A percentile compares a stretch with the other conserved stretches of the same genome.
These are phyloP conservation scores for Dromius quadrimaculatus DNA, from an alignment of 2,888 invertebrate genomes.

Conservation along the genomic window DNA sequence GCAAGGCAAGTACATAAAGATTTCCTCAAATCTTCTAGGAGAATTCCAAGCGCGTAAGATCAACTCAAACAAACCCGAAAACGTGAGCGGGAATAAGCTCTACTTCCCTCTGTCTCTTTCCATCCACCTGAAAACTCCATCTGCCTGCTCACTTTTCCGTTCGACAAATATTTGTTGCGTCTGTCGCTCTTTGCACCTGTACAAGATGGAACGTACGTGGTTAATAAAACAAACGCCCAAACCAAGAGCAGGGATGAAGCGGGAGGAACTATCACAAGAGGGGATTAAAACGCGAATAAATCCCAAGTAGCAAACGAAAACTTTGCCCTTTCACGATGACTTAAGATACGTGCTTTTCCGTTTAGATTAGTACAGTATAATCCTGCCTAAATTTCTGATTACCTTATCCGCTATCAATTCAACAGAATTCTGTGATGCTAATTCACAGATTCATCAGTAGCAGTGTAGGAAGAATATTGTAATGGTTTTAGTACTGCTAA, in stretches of 20 bases:
- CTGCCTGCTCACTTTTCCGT: conserved; percentile 54
- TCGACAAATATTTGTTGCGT: conserved; percentile 66
- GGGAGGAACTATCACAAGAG: background rate
- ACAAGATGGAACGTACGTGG: conserved; percentile 55
- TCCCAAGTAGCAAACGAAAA: conserved; percentile 23
- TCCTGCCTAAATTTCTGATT: no score
- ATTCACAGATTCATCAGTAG: no score
- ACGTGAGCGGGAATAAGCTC: conserved; percentile 66
- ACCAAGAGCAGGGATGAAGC: conserved; percentile 13
- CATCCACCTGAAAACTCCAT: background rate
- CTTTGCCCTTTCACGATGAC: conserved; percentile 16
- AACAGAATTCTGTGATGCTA: no score
- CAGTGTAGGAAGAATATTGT: no score
- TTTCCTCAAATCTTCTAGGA: conserved; percentile 57
- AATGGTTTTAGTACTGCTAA: no score
- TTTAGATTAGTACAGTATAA: no score
- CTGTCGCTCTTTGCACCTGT: conserved; percentile 65
- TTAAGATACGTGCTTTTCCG: conserved; percentile 25
- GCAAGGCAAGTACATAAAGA: conserved; percentile 58
- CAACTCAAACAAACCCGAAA: conserved; percentile 65
- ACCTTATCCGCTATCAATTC: no score
- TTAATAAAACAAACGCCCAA: conserved; percentile 48
- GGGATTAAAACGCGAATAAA: background rate
- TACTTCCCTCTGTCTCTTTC: conserved; percentile 14
- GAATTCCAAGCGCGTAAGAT: conserved; percentile 64